Evolutionary conservation across 2,113 vertebrate genomes (phyloP).

Genomic region (Acrocephalus arundinaceus): DNA sequence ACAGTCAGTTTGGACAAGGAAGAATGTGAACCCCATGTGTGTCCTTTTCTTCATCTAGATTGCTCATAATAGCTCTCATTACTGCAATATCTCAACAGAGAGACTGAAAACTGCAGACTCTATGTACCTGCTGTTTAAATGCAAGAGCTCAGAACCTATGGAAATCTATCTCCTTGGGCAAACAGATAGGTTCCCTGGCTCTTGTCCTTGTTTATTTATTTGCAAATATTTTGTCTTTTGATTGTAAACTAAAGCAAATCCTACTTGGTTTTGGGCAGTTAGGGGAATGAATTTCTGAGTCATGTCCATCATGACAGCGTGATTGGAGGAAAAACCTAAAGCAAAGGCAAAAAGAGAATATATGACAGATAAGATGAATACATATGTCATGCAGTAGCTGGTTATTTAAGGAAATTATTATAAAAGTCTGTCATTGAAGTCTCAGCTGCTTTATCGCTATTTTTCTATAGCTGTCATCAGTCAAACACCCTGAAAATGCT

Average conservation of each 20-base stretch:
- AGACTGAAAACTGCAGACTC: not conserved
- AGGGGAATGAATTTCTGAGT: not conserved
- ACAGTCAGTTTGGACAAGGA: not conserved
- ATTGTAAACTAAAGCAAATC: not conserved
- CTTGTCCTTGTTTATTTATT: not conserved
- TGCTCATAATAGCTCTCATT: not conserved
- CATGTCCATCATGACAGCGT: not conserved
- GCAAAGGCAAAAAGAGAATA: not conserved
- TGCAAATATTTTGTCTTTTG: not conserved
- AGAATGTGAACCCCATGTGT: fast-evolving
- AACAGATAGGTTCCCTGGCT: not conserved
- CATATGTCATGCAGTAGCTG: not conserved
- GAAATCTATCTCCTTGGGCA: not conserved
- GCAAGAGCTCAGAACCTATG: not conserved
- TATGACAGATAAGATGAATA: not conserved
- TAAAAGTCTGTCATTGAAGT: not conserved
- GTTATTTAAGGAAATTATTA: not conserved
- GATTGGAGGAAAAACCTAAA: not conserved
- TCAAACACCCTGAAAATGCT: not conserved
- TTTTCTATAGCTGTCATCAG: not conserved
- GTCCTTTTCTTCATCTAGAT: not conserved
- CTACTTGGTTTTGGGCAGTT: not conserved
- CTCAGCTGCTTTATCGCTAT: not conserved
- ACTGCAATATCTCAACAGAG: not conserved
- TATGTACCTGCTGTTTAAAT: not conserved